Percentiles rank a stretch among this genome's conserved stretches.
Evolutionary conservation across 2,113 vertebrate species (phyloP).

Genomic region (Muntiacus muntjak): DNA sequence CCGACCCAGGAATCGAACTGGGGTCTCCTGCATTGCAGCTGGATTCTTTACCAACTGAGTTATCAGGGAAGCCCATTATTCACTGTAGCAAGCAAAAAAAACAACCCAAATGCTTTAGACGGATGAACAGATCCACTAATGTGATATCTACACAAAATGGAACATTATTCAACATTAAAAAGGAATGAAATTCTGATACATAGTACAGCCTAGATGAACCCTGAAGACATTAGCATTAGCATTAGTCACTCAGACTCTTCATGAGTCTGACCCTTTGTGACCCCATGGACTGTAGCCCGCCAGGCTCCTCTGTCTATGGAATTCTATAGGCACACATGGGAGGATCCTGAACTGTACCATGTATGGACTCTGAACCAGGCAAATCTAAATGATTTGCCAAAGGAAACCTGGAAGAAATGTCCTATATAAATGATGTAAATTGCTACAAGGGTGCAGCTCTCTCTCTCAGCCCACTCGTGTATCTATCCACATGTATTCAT

Average conservation of each 20-base stretch:
- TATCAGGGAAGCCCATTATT: neutral
- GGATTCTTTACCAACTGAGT: neutral
- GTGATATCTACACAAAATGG: neutral
- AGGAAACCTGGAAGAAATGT: neutral
- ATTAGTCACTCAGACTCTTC: neutral
- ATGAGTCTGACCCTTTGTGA: neutral
- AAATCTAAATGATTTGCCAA: neutral
- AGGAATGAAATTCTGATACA: neutral
- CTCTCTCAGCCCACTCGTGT: neutral
- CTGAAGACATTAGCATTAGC: neutral
- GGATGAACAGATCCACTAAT: neutral
- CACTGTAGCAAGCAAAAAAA: neutral
- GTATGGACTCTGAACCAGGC: neutral
- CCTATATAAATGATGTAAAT: neutral
- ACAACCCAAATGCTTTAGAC: neutral
- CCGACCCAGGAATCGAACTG: rapidly evolving
- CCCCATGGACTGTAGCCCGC: neutral
- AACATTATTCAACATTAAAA: neutral
- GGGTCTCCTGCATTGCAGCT: neutral
- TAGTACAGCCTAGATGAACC: neutral
- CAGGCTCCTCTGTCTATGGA: neutral
- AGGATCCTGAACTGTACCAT: neutral
- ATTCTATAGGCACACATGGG: neutral
- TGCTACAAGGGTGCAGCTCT: neutral
- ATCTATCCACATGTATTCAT: neutral